Evolutionary conservation across 2,113 vertebrate species (phyloP), one percentile per base, ranked within the genome.

Genomic region (Pachyramphus minor): DNA sequence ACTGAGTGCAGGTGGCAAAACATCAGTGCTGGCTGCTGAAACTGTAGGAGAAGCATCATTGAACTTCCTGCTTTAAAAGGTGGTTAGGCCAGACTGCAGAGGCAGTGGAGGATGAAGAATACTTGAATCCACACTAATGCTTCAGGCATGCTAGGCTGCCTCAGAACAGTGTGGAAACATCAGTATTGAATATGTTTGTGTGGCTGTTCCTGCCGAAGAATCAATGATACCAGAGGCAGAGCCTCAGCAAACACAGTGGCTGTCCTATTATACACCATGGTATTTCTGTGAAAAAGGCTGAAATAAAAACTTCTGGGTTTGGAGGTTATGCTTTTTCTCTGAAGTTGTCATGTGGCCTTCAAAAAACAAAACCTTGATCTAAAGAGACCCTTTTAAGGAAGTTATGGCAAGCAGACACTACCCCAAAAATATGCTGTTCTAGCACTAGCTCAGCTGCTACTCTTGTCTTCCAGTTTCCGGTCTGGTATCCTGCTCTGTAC

Each of bases 401-500:
- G 83, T 63, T 84, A 68, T 35, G 60, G 73, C 87, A 75, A 60
- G 69, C 53, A 91, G 80, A 69, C 47, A 75, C 60, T 84, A 55
- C 31, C 33, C n/a, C 8, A 11, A 45, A 73, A 95, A 95, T 80
- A 28, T 89, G 92, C 90, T 93, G 64, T 50, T 68, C 53, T 79
- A 89, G 96, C 91, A 73, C 47, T 82, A 79, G 66, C 62, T 96
- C 85, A 91, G 90, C 93, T 78, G 47, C 74, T 87, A 41, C 59
- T 64, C 68, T 90, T 39, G 39, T 90, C 76, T 92, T 95, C 76
- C 60, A 64, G 68, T 94, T 97, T 96, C 95, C 69, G 10, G 59
- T 81, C 76, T 93, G 56, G 76, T 92, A 93, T 97, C 88, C 95
- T 95, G 86, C n/a, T 78, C 76, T 92, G 75, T 31, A 90, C 79